Base-by-base conservation (phyloP, 2,888 invertebrate genomes). In the Drosophila subsilvestris region DNA sequence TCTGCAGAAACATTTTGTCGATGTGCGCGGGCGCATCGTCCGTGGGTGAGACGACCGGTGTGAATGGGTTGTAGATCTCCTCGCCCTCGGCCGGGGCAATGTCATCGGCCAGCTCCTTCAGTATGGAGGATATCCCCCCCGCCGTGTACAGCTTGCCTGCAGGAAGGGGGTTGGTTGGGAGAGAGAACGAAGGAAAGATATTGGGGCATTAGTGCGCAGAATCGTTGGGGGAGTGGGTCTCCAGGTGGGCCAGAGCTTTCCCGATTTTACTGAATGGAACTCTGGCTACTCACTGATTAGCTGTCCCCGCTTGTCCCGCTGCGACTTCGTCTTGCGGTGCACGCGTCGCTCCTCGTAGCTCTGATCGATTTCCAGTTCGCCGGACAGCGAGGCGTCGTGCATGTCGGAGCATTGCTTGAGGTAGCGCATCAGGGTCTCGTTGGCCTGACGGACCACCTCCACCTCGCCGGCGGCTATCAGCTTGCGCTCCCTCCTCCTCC, bases 1-100 rank as follows among this genome's bases (percentile, higher is more conserved):
- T 92, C 89, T 92, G 92, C 76, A 92, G 89, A 85, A 92, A 92
- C 91, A 92, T 91, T 90, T 92, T 92, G 77, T 92, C 92, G 77
- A 92, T 91, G 79, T 91, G 90, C 74, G 91, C 88, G 82, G 91
- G 90, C 78, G 91, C 90, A 82, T 92, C 91, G 71, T 92, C 91
- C 45, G 92, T 92, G 79, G 92, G 92, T 59, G 92, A 92, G 77
- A 92, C 92, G 74, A 92, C 92, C 70, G 92, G 92, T 80, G 92
- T 92, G 85, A 92, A 92, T 79, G 92, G 92, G 90, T 92, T 92
- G 86, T 92, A 92, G 80, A 92, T 92, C 85, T 92, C 92, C 77
- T 92, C 92, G 61, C 91, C 92, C 66, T 90, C 90, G 54, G 86
- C 89, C 61, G 92, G 92, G 55, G 92, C 88, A 72, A 92, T 92